Conservation (phyloP, 2,888 invertebrate genomes). For the Asteroscopus sphinx region DNA sequence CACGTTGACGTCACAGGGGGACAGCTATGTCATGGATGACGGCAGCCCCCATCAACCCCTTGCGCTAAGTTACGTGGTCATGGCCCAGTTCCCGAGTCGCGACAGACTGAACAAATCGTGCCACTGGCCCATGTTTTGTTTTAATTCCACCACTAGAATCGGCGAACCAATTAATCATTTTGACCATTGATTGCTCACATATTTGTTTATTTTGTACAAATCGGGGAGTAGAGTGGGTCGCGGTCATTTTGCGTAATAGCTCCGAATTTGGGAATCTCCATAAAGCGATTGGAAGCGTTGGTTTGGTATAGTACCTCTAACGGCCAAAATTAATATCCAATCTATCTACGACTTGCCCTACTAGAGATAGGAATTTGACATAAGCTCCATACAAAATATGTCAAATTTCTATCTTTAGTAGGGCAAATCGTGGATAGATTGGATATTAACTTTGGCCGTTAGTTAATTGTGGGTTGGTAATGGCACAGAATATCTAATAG, state of each 20-base stretch:
- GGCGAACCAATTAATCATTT: conserved; percentile 33
- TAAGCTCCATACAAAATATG: too few relatives aligned
- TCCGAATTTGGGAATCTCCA: too few relatives aligned
- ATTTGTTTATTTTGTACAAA: conserved; percentile 4
- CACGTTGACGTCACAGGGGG: conserved; percentile 37
- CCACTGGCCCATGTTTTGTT: conserved; percentile 31
- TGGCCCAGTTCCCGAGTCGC: conserved; percentile 13
- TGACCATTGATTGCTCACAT: conserved; percentile 2
- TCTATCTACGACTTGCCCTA: too few relatives aligned
- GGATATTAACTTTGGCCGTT: too few relatives aligned
- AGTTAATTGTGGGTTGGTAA: too few relatives aligned
- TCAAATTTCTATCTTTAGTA: too few relatives aligned
- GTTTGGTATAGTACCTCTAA: too few relatives aligned
- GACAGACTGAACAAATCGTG: conserved; percentile 19
- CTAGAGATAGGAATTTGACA: too few relatives aligned
- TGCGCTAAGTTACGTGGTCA: conserved; percentile 37
- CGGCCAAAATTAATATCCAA: too few relatives aligned
- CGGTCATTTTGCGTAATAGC: conserved; percentile 7
- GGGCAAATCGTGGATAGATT: too few relatives aligned
- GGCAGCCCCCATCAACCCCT: conserved; percentile 20
- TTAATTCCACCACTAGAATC: background rate
- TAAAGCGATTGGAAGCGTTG: too few relatives aligned
- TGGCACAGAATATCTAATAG: too few relatives aligned
- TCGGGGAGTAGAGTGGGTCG: conserved; percentile 20
- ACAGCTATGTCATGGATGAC: conserved; percentile 39